Conservation (phyloP, 2,113 vertebrate species). For the Ammodytes dubius region DNA sequence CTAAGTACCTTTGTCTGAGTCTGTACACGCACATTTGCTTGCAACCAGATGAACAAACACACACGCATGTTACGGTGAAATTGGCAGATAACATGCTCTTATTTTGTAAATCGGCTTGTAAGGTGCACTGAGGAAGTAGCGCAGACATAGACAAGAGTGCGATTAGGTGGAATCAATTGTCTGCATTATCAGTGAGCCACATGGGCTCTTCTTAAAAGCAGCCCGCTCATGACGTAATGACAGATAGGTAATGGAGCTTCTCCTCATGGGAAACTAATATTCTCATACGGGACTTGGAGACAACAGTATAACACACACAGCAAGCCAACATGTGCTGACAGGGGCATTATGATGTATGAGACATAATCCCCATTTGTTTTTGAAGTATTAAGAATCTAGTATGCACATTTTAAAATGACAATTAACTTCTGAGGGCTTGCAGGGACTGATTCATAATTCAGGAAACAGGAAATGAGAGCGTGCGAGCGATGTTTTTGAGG, state of each 20-base stretch:
- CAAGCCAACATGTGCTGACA: conserved; percentile 2
- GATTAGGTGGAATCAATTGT: conserved; percentile 53
- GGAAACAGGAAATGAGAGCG: not conserved
- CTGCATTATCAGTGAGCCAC: conserved; percentile 47
- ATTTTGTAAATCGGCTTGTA: not conserved
- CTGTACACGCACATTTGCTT: not conserved
- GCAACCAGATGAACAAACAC: not conserved
- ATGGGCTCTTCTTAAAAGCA: conserved; percentile 49
- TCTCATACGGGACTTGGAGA: conserved; percentile 8
- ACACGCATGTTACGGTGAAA: not conserved
- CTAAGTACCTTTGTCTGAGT: not conserved
- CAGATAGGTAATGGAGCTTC: conserved; percentile 36
- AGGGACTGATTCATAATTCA: not conserved
- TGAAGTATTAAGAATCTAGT: too few relatives aligned
- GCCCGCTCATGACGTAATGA: conserved; percentile 14
- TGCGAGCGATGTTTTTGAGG: conserved; percentile 30
- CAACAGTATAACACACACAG: not conserved
- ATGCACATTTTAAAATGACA: not conserved
- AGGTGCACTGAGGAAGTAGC: not conserved
- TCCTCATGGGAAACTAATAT: conserved; percentile 39
- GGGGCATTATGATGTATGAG: conserved; percentile 4
- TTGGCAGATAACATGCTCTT: conserved; percentile 4
- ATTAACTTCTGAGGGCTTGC: not conserved
- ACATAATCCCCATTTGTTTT: conserved; percentile 5
- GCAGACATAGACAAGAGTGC: conserved; percentile 1